Evolutionary conservation across 2,113 vertebrate species (phyloP).

Genomic region (Chrysochloris asiatica): DNA sequence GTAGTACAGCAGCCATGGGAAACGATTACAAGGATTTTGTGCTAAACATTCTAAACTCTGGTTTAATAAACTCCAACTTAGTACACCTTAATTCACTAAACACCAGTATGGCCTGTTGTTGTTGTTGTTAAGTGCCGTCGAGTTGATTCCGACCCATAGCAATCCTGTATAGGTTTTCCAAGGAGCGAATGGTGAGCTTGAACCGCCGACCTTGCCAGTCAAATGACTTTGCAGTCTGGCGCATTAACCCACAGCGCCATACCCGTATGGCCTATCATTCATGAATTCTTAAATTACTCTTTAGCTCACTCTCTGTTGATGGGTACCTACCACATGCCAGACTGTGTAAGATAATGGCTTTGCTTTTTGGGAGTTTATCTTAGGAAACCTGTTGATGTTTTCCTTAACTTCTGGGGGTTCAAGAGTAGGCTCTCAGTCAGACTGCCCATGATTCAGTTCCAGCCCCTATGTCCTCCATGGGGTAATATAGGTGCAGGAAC

Average conservation of each 20-base stretch:
- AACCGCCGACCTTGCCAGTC: too few species aligned
- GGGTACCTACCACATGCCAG: not conserved
- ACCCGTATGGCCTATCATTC: too few species aligned
- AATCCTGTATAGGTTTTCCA: too few species aligned
- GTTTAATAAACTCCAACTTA: not conserved
- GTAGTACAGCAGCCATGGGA: not conserved
- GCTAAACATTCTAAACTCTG: not conserved
- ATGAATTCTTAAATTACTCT: not conserved
- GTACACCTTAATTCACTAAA: not conserved
- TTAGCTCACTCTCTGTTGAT: not conserved
- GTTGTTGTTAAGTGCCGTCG: too few species aligned
- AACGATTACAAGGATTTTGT: not conserved
- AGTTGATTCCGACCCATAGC: too few species aligned
- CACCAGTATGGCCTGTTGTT: too few species aligned
- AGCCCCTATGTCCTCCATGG: not conserved
- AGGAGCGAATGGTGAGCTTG: too few species aligned
- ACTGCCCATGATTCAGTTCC: not conserved
- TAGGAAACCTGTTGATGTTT: not conserved
- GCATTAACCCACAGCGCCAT: too few species aligned
- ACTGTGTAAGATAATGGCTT: not conserved
- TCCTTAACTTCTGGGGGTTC: not conserved
- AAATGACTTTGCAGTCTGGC: too few species aligned
- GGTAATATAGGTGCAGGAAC: not conserved
- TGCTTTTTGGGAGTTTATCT: not conserved
- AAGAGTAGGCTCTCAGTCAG: not conserved